Conservation (phyloP, 2,888 invertebrate species). For the Diplazon laetatorius region DNA sequence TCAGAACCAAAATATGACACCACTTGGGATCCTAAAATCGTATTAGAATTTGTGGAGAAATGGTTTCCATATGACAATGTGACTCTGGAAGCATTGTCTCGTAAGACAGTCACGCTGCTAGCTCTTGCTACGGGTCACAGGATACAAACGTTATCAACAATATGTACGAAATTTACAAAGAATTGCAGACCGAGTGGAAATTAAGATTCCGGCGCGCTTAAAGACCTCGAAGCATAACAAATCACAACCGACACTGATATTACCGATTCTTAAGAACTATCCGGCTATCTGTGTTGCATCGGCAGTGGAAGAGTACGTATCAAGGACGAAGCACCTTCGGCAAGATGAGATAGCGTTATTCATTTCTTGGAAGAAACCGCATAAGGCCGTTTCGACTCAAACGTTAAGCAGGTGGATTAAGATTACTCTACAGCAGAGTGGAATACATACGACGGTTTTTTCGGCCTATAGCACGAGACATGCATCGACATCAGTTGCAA, state of each 20-base stretch:
- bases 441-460: constrained; percentile 64
- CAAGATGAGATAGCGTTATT: constrained; percentile 45
- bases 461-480: constrained; percentile 66
- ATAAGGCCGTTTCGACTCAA: constrained; percentile 62
- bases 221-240: constrained; percentile 59
- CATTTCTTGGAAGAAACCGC: constrained; percentile 61
- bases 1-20: constrained; percentile 62
- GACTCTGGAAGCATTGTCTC: constrained; percentile 46
- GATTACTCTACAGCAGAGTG: constrained; percentile 37
- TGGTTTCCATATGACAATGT: constrained; percentile 41
- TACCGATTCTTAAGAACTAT: constrained; percentile 58
- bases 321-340: constrained; percentile 49
- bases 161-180: constrained; percentile 47
- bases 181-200: constrained; percentile 46
- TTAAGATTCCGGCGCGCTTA: constrained; percentile 49
- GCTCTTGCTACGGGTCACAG: constrained; percentile 61
- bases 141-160: constrained; percentile 61
- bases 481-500: constrained; percentile 68
- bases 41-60: constrained; percentile 61
- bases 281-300: constrained; percentile 59
- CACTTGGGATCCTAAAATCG: constrained; percentile 66
- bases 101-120: constrained; percentile 57
- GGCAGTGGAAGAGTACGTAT: constrained; percentile 53
- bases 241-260: constrained; percentile 59
- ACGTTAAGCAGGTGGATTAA: constrained; percentile 66